These are phyloP conservation scores for Psix sp. DNA, from an alignment of 1,140 invertebrate genomes.

Conservation along the genomic window DNA sequence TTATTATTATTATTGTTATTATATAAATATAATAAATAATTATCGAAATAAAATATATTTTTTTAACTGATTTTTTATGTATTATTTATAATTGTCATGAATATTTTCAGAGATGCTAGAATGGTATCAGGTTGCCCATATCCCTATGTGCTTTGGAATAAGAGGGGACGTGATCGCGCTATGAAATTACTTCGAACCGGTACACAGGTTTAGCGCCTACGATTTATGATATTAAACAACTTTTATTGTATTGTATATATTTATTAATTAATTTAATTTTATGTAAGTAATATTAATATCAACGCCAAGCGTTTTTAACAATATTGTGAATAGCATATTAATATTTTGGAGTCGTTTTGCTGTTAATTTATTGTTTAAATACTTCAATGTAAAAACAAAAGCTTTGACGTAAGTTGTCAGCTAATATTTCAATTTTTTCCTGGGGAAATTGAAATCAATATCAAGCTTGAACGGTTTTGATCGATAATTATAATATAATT, in stretches of 20 bases:
- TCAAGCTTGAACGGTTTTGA: conserved; percentile 16
- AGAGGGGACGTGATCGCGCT: conserved; percentile 43
- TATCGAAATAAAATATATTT: background rate
- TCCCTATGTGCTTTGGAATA: conserved; percentile 58
- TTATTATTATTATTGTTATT: too few species aligned
- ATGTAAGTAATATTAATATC: too few species aligned
- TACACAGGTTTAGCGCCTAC: too few species aligned
- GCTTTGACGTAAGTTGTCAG: conserved; percentile 10
- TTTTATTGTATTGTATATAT: too few species aligned
- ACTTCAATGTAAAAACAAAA: background rate
- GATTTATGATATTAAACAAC: too few species aligned
- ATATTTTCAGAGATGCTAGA: conserved; percentile 58
- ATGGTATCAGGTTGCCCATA: conserved; percentile 58
- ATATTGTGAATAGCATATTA: conserved; percentile 31
- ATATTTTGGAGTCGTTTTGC: background rate
- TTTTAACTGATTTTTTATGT: background rate
- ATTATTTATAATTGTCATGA: too few species aligned
- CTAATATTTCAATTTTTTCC: conserved; percentile 19
- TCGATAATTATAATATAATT: conserved; percentile 5
- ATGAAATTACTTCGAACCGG: conserved; percentile 52
- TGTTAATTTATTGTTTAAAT: background rate
- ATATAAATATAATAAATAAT: background rate
- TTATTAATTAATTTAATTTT: too few species aligned
- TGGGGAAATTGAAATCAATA: conserved; percentile 29
- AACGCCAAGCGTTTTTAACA: conserved; percentile 3